phyloP scores from a whole-genome alignment of 2,113 vertebrate species.

The Sturnira hondurensis region DNA sequence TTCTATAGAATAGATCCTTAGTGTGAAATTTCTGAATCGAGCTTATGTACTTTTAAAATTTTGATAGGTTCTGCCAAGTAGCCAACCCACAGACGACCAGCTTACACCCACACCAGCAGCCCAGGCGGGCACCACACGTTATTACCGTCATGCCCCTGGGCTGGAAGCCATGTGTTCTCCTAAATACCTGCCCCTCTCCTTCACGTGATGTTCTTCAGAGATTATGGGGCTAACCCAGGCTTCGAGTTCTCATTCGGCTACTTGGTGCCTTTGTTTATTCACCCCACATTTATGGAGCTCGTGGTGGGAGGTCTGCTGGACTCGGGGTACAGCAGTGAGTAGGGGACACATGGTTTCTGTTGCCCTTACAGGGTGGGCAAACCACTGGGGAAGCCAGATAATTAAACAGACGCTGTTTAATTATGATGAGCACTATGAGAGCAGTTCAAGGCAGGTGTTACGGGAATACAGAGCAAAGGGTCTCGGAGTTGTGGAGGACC shows the following conservation, averaged over 20 bases:
- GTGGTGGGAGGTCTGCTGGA: not conserved
- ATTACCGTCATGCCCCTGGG: not conserved
- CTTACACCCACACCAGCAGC: not conserved
- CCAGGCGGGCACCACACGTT: fast-evolving
- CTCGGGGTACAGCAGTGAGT: not conserved
- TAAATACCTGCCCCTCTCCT: not conserved
- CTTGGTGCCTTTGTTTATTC: not conserved
- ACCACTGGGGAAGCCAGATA: not conserved
- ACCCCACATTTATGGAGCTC: not conserved
- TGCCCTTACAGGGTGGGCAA: not conserved
- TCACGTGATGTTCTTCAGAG: not conserved
- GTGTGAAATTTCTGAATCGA: not conserved
- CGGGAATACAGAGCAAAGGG: not conserved
- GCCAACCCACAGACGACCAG: not conserved
- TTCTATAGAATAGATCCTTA: not conserved
- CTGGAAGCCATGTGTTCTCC: not conserved
- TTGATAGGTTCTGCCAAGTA: not conserved
- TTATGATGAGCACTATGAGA: not conserved
- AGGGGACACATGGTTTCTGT: not conserved
- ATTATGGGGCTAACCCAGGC: not conserved
- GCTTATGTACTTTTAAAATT: not conserved
- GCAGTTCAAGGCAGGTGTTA: not conserved
- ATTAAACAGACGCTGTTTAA: not conserved
- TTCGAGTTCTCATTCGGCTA: not conserved
- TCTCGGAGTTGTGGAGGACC: not conserved